Percentiles rank a stretch among this genome's conserved stretches.
These are phyloP conservation scores for Helicoverpa armigera DNA, from an alignment of 1,140 invertebrate genomes.

Conservation along the genomic window DNA sequence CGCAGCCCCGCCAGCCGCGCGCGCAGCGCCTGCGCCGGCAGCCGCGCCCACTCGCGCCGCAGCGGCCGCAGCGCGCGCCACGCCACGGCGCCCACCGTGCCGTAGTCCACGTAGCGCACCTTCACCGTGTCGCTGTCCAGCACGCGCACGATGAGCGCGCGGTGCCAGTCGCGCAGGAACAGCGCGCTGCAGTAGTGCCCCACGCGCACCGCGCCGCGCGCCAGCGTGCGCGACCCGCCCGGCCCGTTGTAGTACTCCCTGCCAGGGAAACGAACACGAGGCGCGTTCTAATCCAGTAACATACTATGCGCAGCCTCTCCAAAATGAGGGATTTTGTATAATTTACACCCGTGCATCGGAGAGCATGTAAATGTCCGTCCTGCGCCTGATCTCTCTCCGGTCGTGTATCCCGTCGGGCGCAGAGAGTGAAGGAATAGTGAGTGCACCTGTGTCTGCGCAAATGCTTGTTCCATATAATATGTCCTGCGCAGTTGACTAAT, in stretches of 20 bases:
- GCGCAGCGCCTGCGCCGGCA: conserved; percentile 66
- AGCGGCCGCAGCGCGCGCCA: conserved; percentile 60
- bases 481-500: no score
- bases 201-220: conserved; percentile 68
- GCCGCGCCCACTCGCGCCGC: conserved; percentile 60
- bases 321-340: no score
- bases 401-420: no score
- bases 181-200: conserved; percentile 72
- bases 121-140: conserved; percentile 74
- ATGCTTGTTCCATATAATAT: no score
- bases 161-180: conserved; percentile 77
- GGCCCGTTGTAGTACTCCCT: conserved; percentile 51
- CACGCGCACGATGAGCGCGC: conserved; percentile 71
- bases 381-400: no score
- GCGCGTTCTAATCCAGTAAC: no score
- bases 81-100: conserved; percentile 68
- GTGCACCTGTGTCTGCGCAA: no score
- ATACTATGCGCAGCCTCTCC: no score
- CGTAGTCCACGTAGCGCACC: conserved; percentile 77
- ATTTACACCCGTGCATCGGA: no score
- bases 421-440: no score
- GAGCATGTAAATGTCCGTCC: no score
- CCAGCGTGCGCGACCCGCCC: conserved; percentile 61
- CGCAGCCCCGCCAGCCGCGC: conserved; percentile 57
- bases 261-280: background rate